Conservation (phyloP, 2,888 invertebrate species). For the Hymenopus coronatus region DNA sequence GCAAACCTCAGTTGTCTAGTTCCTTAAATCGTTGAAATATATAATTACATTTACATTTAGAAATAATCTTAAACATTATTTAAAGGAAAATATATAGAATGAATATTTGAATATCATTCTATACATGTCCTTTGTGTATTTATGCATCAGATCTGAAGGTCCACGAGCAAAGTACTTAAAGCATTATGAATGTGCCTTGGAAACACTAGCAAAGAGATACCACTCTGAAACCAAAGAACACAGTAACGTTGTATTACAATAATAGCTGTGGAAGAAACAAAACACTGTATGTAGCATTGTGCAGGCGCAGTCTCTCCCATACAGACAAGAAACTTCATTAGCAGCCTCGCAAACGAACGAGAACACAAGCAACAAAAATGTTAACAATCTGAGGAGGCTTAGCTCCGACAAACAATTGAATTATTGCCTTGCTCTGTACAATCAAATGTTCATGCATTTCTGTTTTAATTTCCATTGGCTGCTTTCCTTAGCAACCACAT, state of each 20-base stretch:
- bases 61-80: too few species aligned
- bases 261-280: not conserved
- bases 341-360: not conserved
- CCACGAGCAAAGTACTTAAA: not conserved
- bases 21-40: too few species aligned
- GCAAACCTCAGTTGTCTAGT: too few species aligned
- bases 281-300: not conserved
- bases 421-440: constrained; percentile 6
- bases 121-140: too few species aligned
- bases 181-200: not conserved
- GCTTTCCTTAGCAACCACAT: too few species aligned
- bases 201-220: not conserved
- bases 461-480: too few species aligned
- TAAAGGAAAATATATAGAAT: too few species aligned
- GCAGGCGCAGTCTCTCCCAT: not conserved
- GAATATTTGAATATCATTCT: too few species aligned
- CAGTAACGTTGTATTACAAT: not conserved
- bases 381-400: not conserved
- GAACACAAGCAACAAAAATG: not conserved
- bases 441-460: not conserved
- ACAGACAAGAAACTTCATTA: not conserved
- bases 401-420: constrained; percentile 9
- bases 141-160: too few species aligned
- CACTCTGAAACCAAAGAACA: not conserved
- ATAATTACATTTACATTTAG: too few species aligned